These are phyloP conservation scores for Poeciliopsis prolifica DNA, from an alignment of 2,113 vertebrate species.

Conservation along the genomic window DNA sequence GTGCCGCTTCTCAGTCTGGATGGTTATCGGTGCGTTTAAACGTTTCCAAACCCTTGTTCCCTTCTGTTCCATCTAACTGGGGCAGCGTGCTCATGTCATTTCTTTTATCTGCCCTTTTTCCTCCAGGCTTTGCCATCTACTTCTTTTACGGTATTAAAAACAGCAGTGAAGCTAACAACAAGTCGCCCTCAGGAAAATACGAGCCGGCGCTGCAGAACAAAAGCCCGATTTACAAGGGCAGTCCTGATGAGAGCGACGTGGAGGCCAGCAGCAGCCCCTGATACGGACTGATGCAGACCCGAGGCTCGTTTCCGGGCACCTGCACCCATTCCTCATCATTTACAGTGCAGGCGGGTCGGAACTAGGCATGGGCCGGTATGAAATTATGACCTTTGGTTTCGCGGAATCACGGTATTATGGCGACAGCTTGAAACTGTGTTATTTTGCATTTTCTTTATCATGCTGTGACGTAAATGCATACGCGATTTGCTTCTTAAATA, in stretches of 20 bases:
- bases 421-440: no score
- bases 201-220: constrained; percentile 63
- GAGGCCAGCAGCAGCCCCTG: constrained; percentile 69
- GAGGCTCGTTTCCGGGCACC: constrained; percentile 26
- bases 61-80: no score
- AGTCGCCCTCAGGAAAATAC: constrained; percentile 56
- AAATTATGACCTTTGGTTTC: no score
- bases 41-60: neutral
- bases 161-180: constrained; percentile 81
- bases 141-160: constrained; percentile 89
- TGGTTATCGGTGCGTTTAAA: constrained; percentile 81
- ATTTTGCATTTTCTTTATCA: no score
- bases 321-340: constrained; percentile 22
- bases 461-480: no score
- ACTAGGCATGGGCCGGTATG: no score
- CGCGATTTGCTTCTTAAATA: no score
- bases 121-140: constrained; percentile 89
- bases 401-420: no score
- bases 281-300: constrained; percentile 19
- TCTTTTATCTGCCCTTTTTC: neutral
- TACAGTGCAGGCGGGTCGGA: constrained; percentile 30
- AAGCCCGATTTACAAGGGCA: constrained; percentile 71
- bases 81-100: neutral
- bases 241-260: constrained; percentile 61
- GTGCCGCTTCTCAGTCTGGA: constrained; percentile 90